Percentiles rank a stretch among this genome's conserved stretches.
These are phyloP conservation scores for Hydra vulgaris DNA, from an alignment of 30 jellyfish, hydroid and myxozoan genomes.

Conservation along the genomic window DNA sequence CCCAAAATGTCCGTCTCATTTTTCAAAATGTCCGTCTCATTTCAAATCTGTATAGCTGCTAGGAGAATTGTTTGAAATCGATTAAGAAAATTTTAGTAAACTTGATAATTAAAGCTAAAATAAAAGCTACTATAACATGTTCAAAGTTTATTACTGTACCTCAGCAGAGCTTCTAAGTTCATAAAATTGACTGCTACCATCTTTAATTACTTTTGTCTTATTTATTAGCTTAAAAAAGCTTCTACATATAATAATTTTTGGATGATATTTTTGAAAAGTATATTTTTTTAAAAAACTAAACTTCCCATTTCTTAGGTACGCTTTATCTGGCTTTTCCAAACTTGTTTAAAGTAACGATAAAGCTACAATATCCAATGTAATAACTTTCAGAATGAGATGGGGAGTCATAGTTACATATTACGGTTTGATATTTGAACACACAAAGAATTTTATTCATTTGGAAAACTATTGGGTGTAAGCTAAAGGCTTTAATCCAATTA, in stretches of 20 bases:
- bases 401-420: neutral
- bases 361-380: too few relatives aligned
- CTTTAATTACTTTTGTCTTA: neutral
- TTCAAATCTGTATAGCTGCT: neutral
- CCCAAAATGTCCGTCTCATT: neutral
- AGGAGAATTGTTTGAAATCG: neutral
- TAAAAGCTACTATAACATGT: neutral
- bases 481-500: neutral
- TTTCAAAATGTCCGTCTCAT: neutral
- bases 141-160: neutral
- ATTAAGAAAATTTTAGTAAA: neutral
- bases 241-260: too few relatives aligned
- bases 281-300: neutral
- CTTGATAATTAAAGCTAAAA: neutral
- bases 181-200: neutral
- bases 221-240: too few relatives aligned
- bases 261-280: neutral
- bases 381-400: too few relatives aligned
- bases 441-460: neutral
- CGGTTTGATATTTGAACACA: neutral
- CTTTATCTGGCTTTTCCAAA: too few relatives aligned
- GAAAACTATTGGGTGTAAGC: neutral
- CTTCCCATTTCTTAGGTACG: neutral
- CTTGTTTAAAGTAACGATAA: too few relatives aligned
- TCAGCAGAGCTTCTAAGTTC: neutral